Conservation (phyloP, 2,888 invertebrate species). For the Calameuta filiformis region DNA sequence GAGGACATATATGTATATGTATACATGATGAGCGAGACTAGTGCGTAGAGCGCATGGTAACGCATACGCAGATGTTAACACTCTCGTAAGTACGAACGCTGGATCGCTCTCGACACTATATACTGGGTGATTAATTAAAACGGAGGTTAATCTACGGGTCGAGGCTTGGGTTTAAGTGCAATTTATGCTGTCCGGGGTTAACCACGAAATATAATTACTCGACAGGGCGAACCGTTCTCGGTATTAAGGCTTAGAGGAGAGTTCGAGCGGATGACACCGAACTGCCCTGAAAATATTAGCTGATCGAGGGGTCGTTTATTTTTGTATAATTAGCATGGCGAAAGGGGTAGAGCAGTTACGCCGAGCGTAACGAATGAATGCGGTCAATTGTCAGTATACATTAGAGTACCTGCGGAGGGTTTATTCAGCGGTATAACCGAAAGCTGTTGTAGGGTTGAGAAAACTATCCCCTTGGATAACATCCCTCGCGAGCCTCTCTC, state of each 20-base stretch:
- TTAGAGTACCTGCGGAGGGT: neutral
- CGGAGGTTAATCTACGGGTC: conserved; percentile 57
- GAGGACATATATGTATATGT: too few species aligned
- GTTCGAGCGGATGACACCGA: neutral
- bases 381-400: neutral
- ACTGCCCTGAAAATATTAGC: neutral
- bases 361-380: neutral
- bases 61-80: neutral
- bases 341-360: neutral
- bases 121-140: conserved; percentile 57
- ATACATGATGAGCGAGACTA: neutral
- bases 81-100: neutral
- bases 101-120: conserved; percentile 9
- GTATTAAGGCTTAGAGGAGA: neutral
- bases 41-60: neutral
- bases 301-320: neutral
- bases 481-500: neutral
- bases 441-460: neutral
- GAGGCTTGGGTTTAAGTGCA: conserved; percentile 46
- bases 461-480: neutral
- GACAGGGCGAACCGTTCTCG: neutral
- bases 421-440: neutral
- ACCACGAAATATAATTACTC: conserved; percentile 36
- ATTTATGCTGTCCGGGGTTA: conserved; percentile 48
- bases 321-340: neutral